phyloP scores from a whole-genome alignment of 2,113 vertebrate genomes.

The Clarias magur region DNA sequence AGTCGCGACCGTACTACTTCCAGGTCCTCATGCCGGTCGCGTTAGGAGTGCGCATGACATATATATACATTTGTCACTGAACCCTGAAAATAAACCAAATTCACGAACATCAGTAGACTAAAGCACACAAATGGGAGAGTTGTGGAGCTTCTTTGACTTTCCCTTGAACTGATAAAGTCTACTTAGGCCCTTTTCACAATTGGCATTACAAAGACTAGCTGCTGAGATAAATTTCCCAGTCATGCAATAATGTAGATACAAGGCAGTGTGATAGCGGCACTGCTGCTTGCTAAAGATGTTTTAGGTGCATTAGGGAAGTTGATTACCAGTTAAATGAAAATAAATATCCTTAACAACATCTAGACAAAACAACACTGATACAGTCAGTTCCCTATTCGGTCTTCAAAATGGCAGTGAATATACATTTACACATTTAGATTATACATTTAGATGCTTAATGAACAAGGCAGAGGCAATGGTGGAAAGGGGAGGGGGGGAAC shows the following conservation, averaged over 20 bases:
- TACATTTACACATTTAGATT: background rate
- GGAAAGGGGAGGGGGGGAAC: background rate
- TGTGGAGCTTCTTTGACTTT: background rate
- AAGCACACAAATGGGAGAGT: too few relatives aligned
- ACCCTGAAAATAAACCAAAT: too few relatives aligned
- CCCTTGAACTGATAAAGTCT: background rate
- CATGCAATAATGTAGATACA: background rate
- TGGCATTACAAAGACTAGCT: background rate
- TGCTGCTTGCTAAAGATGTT: too few relatives aligned
- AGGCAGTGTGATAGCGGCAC: background rate
- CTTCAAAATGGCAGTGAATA: background rate
- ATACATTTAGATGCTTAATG: background rate
- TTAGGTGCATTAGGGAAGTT: too few relatives aligned
- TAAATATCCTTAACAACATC: background rate
- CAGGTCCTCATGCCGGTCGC: too few relatives aligned
- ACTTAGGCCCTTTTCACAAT: background rate
- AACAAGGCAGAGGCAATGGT: background rate
- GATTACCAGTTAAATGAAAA: background rate
- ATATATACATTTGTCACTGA: too few relatives aligned
- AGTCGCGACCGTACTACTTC: too few relatives aligned
- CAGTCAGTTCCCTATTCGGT: too few relatives aligned
- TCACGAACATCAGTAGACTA: too few relatives aligned
- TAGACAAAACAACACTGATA: background rate
- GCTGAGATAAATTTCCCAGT: background rate
- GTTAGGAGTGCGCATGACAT: too few relatives aligned